These are phyloP conservation scores for Synaphobranchus kaupii DNA, from an alignment of 2,797 vertebrate genomes.

Conservation along the genomic window DNA sequence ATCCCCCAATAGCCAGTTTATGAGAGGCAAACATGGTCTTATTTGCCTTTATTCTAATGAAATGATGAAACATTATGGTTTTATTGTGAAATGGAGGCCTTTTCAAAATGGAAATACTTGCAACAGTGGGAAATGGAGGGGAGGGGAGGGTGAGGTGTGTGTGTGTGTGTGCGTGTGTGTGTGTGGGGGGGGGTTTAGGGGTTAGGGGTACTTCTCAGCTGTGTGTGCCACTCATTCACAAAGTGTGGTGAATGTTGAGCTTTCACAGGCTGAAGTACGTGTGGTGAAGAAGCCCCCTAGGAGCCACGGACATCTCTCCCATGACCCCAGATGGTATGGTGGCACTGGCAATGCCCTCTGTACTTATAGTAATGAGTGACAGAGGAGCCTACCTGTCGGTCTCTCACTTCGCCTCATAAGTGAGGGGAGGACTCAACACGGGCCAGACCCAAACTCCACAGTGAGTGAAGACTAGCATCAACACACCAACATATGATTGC, in stretches of 20 bases:
- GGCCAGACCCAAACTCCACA: neutral
- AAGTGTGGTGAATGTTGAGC: neutral
- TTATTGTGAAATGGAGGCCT: neutral
- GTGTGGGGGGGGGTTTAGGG: too few species aligned
- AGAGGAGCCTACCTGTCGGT: neutral
- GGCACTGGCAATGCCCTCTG: neutral
- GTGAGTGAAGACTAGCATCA: neutral
- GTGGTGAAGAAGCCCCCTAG: neutral
- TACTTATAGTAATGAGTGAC: neutral
- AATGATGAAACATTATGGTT: neutral
- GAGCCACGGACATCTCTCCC: neutral
- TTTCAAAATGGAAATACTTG: neutral
- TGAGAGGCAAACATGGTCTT: neutral
- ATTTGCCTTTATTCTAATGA: slow-evolving; percentile 23
- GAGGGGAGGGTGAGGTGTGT: too few species aligned
- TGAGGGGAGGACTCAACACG: too few species aligned
- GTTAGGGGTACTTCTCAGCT: too few species aligned
- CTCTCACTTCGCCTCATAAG: neutral
- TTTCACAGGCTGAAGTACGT: neutral
- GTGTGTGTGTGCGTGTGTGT: too few species aligned
- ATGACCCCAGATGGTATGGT: neutral
- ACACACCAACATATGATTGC: too few species aligned
- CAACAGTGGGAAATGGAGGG: neutral
- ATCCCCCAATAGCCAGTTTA: neutral
- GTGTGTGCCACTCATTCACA: neutral